Percentiles rank a stretch among this genome's conserved stretches.
These are phyloP conservation scores for Clarias platycephalus DNA, from an alignment of 2,797 vertebrate genomes.

Conservation along the genomic window DNA sequence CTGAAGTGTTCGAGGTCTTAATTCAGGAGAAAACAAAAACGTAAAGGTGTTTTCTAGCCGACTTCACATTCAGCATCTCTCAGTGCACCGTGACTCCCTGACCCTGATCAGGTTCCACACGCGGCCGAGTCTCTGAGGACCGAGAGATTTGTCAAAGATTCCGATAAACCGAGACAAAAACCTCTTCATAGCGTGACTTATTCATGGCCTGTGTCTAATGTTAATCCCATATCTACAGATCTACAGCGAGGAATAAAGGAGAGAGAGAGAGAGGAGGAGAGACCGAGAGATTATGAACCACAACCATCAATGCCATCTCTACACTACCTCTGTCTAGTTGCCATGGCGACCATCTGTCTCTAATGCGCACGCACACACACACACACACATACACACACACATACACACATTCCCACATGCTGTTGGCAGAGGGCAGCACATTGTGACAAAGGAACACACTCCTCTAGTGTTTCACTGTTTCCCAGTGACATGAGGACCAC, in stretches of 20 bases:
- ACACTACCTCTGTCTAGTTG: constrained; percentile 30
- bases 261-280: neutral
- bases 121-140: neutral
- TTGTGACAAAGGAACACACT: constrained; percentile 12
- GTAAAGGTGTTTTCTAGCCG: neutral
- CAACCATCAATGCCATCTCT: constrained; percentile 26
- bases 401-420: neutral
- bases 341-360: constrained; percentile 42
- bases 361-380: constrained; percentile 13
- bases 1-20: neutral
- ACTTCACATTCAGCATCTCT: neutral
- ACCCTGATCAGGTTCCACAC: neutral
- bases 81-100: neutral
- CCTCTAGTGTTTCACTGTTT: neutral
- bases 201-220: neutral
- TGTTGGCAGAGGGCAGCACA: constrained; percentile 10
- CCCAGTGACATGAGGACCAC: neutral
- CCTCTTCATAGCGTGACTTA: neutral
- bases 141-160: neutral
- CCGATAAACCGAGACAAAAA: neutral
- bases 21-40: neutral
- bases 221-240: neutral
- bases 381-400: constrained; percentile 28
- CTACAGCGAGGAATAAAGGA: neutral
- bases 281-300: constrained; percentile 14